phyloP scores from a whole-genome alignment of 2,888 invertebrate species.

The Leptarthrus brevirostris region DNA sequence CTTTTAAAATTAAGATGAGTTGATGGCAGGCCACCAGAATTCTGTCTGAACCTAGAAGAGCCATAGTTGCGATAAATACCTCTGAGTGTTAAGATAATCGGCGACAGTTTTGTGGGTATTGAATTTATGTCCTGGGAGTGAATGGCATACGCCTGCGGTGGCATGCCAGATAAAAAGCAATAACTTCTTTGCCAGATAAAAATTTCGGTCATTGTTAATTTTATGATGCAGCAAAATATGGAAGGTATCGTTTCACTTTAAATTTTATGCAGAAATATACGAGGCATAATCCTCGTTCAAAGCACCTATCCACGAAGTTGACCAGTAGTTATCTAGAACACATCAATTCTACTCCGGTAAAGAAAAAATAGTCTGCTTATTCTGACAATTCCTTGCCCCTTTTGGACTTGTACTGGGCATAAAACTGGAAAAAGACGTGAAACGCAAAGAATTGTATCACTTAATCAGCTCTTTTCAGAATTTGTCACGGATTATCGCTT shows the following conservation, averaged over 20 bases:
- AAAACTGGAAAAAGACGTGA: slow-evolving; percentile 30
- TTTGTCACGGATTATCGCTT: slow-evolving; percentile 55
- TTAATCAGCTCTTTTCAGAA: slow-evolving; percentile 53
- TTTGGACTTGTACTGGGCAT: slow-evolving; percentile 18
- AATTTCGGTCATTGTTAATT: neutral
- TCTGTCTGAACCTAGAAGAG: slow-evolving; percentile 4
- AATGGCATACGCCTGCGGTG: slow-evolving; percentile 3
- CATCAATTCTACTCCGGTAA: neutral
- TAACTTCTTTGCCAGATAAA: neutral
- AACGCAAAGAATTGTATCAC: slow-evolving; percentile 19
- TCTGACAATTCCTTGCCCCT: slow-evolving; percentile 12
- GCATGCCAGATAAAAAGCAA: neutral
- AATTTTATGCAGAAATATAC: slow-evolving; percentile 16
- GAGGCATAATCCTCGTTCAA: slow-evolving; percentile 5
- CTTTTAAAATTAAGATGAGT: slow-evolving; percentile 5
- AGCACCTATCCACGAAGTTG: slow-evolving; percentile 3
- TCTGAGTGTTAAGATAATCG: slow-evolving; percentile 13
- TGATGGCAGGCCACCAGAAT: neutral
- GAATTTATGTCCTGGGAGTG: slow-evolving; percentile 1
- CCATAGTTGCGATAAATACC: slow-evolving; percentile 9
- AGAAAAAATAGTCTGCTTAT: slow-evolving; percentile 20
- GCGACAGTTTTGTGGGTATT: slow-evolving; percentile 9
- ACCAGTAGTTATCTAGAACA: neutral
- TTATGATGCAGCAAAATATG: slow-evolving; percentile 22
- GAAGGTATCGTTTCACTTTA: neutral